A percentile compares a stretch with the other conserved stretches of the same genome.
These are phyloP conservation scores for Tenthredo livida DNA, from an alignment of 2,888 invertebrate genomes.

Conservation along the genomic window DNA sequence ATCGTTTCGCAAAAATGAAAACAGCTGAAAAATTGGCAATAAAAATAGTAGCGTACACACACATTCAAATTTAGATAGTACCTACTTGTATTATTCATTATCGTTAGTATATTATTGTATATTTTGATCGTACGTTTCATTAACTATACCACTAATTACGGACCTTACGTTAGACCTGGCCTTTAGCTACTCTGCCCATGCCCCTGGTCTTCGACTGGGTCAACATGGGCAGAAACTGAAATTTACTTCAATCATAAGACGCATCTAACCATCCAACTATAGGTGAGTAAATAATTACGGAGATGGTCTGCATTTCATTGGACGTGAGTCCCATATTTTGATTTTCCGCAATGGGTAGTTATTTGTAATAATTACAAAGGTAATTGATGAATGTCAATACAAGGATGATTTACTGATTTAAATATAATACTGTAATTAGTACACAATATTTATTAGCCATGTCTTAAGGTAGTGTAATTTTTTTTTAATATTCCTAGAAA, in stretches of 20 bases:
- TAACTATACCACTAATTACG: neutral
- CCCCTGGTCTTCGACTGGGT: neutral
- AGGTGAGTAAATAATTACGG: neutral
- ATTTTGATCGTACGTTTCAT: neutral
- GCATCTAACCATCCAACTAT: neutral
- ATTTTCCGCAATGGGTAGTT: neutral
- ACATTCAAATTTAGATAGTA: neutral
- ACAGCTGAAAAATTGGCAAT: neutral
- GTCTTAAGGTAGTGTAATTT: neutral
- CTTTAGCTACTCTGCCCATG: neutral
- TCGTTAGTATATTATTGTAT: neutral
- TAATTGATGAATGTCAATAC: neutral
- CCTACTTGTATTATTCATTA: neutral
- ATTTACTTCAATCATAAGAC: neutral
- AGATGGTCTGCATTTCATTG: neutral
- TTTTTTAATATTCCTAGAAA: neutral
- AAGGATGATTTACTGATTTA: neutral
- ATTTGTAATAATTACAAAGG: neutral
- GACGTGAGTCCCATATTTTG: neutral
- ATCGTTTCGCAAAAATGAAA: neutral
- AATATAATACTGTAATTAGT: neutral
- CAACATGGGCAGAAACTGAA: neutral
- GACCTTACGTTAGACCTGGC: neutral
- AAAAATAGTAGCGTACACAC: neutral
- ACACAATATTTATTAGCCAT: neutral